Base-by-base conservation (phyloP, 2,888 invertebrate species). In the Cordylochernes scorpioides region DNA sequence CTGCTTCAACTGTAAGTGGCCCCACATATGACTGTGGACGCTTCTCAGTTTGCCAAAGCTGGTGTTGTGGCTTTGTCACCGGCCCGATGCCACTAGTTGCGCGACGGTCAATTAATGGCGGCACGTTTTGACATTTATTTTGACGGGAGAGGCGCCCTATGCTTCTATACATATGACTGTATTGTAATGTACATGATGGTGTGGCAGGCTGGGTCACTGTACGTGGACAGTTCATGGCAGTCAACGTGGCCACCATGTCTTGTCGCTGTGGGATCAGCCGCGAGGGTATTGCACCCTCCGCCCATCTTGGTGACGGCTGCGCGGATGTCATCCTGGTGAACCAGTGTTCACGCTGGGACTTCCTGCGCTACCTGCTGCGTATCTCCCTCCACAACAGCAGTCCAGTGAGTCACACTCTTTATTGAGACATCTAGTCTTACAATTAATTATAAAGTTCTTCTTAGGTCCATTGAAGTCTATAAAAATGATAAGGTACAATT, bases 241-340 rank as follows among this genome's bases (percentile, higher is more conserved):
- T 77, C 10, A 72, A 68, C 43, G 67, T 68, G 27, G 69, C 71
- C 14, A 70, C 71, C 45, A 65, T 73, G 26, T 68, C 68, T 22
- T 75, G 75, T 31, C 33, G 41, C 8, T 74, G 74, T 49, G 59
- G 62, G 12, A 61, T 69, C 38, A 66, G 67, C 44, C 72, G 71
- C 2, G 63, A 67, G 45, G 77, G 77, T 25, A 66, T 73, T 42
- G 68, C 74, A 25, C 72, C 71, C 2, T 65, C 63, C 44, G 67
- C 68, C 48, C 75, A 77, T 50, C 55, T 74, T 21, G 73, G 74
- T 1, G 72, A 77, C 51, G 77, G 77, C 16, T 68, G 65, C 47
- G 58, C 71, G 34, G 71, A 77, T 53, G 58, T 77, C 39, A 66
- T 75, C 38, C 50, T 77, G 22, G 66, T 75, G 19, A 61, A 63